phyloP scores from a whole-genome alignment of 2,113 vertebrate species.

The Psammodynastes pulverulentus region DNA sequence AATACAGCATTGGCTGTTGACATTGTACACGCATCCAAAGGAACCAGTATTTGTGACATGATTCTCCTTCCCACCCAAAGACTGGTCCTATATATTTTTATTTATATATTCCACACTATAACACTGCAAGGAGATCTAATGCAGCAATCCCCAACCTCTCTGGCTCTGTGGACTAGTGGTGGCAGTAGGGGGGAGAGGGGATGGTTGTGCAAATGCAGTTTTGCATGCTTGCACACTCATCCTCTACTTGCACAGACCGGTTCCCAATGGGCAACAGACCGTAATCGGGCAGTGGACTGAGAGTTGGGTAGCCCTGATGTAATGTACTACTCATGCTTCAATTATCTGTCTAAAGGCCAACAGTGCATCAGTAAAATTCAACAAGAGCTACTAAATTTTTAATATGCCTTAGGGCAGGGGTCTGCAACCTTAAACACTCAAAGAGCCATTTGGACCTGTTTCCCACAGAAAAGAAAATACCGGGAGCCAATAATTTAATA shows the following conservation, averaged over 20 bases:
- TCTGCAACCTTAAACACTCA: no score
- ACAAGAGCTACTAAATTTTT: neutral
- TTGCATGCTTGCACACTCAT: no score
- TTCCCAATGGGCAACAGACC: no score
- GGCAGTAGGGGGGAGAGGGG: no score
- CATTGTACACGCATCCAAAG: neutral
- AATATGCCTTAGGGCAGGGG: neutral
- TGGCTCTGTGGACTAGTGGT: no score
- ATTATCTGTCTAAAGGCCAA: neutral
- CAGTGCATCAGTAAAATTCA: neutral
- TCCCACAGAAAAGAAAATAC: no score
- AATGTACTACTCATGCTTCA: neutral
- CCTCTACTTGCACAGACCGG: no score
- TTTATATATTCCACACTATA: accelerated
- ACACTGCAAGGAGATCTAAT: neutral
- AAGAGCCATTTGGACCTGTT: no score
- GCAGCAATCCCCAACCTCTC: no score
- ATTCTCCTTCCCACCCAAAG: neutral
- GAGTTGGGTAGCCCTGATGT: neutral
- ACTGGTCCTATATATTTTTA: neutral
- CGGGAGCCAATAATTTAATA: no score
- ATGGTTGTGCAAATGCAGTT: no score
- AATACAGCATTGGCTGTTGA: neutral
- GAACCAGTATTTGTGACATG: neutral
- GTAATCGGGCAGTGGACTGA: no score